Evolutionary conservation across 2,888 invertebrate species (phyloP).

Genomic region (Xanthia icteritia): DNA sequence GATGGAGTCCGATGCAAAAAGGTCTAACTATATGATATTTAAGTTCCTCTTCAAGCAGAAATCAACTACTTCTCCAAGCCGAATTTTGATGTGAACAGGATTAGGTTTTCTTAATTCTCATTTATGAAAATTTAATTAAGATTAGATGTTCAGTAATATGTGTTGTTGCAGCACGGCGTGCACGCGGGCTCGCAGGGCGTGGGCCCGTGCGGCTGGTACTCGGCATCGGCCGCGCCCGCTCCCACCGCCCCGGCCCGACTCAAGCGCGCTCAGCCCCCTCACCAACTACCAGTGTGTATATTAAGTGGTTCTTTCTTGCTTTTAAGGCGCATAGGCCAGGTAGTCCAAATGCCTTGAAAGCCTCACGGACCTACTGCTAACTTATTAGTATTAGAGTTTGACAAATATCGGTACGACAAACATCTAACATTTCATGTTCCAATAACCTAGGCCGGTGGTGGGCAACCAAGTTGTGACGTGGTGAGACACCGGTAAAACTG

Average conservation of each 20-base stretch:
- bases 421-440: background rate
- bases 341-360: too few relatives aligned
- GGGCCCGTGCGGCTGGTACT: conserved; percentile 89
- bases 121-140: background rate
- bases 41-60: too few relatives aligned
- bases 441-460: too few relatives aligned
- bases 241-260: conserved; percentile 87
- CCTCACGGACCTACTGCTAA: too few relatives aligned
- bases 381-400: too few relatives aligned
- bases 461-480: background rate
- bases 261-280: conserved; percentile 86
- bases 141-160: conserved; percentile 3
- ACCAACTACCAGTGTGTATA: conserved; percentile 84
- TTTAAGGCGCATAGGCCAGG: too few relatives aligned
- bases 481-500: too few relatives aligned
- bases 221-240: conserved; percentile 86
- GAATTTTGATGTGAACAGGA: background rate
- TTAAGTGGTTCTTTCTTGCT: too few relatives aligned
- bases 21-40: too few relatives aligned
- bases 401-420: too few relatives aligned
- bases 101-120: background rate
- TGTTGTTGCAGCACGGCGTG: conserved; percentile 84
- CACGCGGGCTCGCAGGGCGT: conserved; percentile 85
- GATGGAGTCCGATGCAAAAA: too few relatives aligned
- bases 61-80: background rate